Evolutionary conservation across 2,888 invertebrate genomes (phyloP).

Genomic region (Fragum whitleyi): DNA sequence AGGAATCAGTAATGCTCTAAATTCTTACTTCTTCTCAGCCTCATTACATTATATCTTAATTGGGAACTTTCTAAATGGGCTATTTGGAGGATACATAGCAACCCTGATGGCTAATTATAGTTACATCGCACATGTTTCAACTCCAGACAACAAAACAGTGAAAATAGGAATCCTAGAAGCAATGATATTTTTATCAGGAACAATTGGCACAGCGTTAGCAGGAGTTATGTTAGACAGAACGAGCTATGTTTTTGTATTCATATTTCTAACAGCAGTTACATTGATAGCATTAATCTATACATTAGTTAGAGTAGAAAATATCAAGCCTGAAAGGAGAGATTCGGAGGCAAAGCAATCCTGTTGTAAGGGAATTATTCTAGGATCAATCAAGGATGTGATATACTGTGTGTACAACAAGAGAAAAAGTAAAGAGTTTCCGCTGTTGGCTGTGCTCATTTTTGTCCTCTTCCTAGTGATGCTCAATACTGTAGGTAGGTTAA

Average conservation of each 20-base stretch:
- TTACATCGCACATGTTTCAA: slow-evolving; percentile 93
- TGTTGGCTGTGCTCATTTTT: slow-evolving; percentile 64
- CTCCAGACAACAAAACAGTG: slow-evolving; percentile 90
- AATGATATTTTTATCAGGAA: slow-evolving; percentile 93
- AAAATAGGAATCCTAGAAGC: slow-evolving; percentile 93
- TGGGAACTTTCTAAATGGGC: slow-evolving; percentile 84
- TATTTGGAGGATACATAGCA: slow-evolving; percentile 85
- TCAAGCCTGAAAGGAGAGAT: slow-evolving; percentile 44
- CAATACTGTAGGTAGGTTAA: slow-evolving; percentile 72
- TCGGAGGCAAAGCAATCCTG: slow-evolving; percentile 24
- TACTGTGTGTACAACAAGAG: slow-evolving; percentile 70
- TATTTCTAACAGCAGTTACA: slow-evolving; percentile 80
- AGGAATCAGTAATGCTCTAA: slow-evolving; percentile 72
- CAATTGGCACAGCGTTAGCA: slow-evolving; percentile 92
- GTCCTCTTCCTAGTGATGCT: slow-evolving; percentile 68
- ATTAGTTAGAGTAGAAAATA: slow-evolving; percentile 74
- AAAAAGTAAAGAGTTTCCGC: slow-evolving; percentile 54
- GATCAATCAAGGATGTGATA: slow-evolving; percentile 55
- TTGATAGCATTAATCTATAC: slow-evolving; percentile 83
- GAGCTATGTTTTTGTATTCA: slow-evolving; percentile 84
- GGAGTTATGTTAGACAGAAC: slow-evolving; percentile 89
- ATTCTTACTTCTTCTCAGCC: slow-evolving; percentile 77
- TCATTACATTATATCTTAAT: slow-evolving; percentile 82
- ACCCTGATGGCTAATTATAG: slow-evolving; percentile 87
- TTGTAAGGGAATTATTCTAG: slow-evolving; percentile 44